Evolutionary conservation across 2,113 vertebrate species (phyloP).

Genomic region (Anser cygnoides): DNA sequence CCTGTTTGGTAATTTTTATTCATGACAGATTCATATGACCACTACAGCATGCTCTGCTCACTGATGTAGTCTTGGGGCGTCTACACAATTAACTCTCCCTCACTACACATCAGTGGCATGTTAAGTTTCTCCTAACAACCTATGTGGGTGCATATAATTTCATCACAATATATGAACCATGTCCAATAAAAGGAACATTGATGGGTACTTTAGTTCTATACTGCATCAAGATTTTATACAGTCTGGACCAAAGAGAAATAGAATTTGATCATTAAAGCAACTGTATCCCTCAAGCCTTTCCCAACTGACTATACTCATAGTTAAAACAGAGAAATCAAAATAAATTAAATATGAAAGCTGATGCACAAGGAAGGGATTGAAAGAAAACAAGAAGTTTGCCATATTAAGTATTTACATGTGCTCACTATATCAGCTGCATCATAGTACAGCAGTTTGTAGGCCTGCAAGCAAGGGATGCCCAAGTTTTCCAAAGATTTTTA

Average conservation of each 20-base stretch:
- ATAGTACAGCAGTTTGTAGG: neutral
- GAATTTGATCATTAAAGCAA: slow-evolving; percentile 64
- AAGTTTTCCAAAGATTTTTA: neutral
- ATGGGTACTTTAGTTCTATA: slow-evolving; percentile 73
- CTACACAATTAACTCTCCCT: slow-evolving; percentile 77
- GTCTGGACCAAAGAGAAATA: slow-evolving; percentile 65
- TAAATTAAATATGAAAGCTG: slow-evolving; percentile 7
- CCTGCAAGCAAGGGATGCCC: neutral
- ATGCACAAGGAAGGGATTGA: neutral
- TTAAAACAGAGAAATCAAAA: slow-evolving; percentile 48
- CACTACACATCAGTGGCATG: slow-evolving; percentile 74
- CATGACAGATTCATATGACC: slow-evolving; percentile 68
- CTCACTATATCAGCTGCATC: neutral
- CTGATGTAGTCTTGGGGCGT: slow-evolving; percentile 66
- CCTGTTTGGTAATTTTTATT: slow-evolving; percentile 71
- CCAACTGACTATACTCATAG: neutral
- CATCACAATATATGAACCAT: slow-evolving; percentile 76
- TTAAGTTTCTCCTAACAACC: slow-evolving; percentile 78
- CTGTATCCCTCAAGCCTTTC: slow-evolving; percentile 26
- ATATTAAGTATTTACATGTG: neutral
- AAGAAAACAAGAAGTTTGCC: neutral
- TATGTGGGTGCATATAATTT: slow-evolving; percentile 70
- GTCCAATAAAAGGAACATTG: slow-evolving; percentile 75
- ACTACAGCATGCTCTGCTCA: slow-evolving; percentile 58
- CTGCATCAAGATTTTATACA: slow-evolving; percentile 69